Percentiles rank a stretch among this genome's conserved stretches.
phyloP scores from a whole-genome alignment of 2,797 vertebrate genomes.

The Spinus pinus region DNA sequence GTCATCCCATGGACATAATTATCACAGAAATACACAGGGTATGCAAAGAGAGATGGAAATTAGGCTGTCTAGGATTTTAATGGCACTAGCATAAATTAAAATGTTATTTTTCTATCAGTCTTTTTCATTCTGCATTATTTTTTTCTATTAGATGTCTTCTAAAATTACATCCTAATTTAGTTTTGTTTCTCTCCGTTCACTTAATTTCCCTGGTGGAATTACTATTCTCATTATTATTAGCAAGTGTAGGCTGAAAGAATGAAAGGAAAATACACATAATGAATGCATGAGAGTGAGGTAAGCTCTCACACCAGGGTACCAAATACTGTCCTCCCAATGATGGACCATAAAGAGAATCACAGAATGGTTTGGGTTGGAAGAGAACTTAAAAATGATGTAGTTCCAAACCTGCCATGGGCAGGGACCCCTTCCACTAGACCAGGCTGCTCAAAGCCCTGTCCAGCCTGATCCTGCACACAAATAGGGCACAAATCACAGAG shows the following conservation, averaged over 20 bases:
- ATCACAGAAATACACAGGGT: not conserved
- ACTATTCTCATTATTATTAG: not conserved
- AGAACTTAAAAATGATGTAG: not conserved
- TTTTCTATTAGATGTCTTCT: not conserved
- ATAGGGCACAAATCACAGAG: not conserved
- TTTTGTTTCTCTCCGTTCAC: not conserved
- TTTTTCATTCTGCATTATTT: not conserved
- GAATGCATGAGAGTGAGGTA: not conserved
- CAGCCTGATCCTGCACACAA: not conserved
- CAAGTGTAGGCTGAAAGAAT: not conserved
- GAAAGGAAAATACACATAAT: not conserved
- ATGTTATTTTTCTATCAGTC: not conserved
- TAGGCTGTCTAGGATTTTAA: not conserved
- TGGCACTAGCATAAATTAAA: not conserved
- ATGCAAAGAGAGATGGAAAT: not conserved
- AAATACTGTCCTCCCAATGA: not conserved
- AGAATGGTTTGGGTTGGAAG: not conserved
- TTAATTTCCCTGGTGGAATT: not conserved
- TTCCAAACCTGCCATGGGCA: not conserved
- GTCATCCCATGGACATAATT: not conserved
- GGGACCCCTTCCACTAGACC: not conserved
- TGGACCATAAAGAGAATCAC: not conserved
- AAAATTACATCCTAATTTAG: conserved; percentile 4
- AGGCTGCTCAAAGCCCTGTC: not conserved
- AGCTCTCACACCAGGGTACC: not conserved